phyloP scores from a whole-genome alignment of 2,113 vertebrate genomes.

The Ivindomyrus marchei region DNA sequence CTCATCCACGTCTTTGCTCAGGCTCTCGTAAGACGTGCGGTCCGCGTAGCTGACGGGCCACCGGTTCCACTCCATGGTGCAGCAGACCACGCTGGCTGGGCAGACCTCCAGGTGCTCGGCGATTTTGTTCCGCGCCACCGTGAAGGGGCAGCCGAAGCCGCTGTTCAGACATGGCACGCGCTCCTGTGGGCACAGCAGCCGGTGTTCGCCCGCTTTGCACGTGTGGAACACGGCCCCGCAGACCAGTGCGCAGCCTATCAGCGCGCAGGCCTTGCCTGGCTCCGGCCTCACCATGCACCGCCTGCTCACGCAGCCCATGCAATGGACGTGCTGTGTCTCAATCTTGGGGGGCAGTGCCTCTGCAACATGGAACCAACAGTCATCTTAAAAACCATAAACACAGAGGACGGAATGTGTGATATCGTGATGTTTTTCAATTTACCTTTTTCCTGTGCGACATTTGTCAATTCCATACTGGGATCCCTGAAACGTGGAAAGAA shows the following conservation, averaged over 20 bases:
- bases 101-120: slow-evolving; percentile 85
- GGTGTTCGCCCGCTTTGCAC: slow-evolving; percentile 86
- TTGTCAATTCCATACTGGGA: neutral
- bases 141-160: slow-evolving; percentile 83
- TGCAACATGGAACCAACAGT: slow-evolving; percentile 28
- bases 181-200: slow-evolving; percentile 82
- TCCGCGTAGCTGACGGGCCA: slow-evolving; percentile 91
- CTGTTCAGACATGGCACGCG: slow-evolving; percentile 87
- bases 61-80: slow-evolving; percentile 98
- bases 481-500: neutral
- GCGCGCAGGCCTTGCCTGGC: slow-evolving; percentile 77
- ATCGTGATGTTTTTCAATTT: neutral
- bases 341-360: slow-evolving; percentile 57
- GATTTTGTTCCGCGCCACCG: slow-evolving; percentile 78
- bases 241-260: slow-evolving; percentile 74
- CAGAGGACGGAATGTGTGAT: neutral
- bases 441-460: neutral
- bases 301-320: slow-evolving; percentile 81
- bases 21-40: slow-evolving; percentile 84
- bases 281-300: slow-evolving; percentile 79
- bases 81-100: slow-evolving; percentile 92
- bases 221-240: slow-evolving; percentile 93
- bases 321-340: slow-evolving; percentile 81
- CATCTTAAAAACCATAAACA: neutral
- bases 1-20: slow-evolving; percentile 84